Percentiles rank a stretch among this genome's conserved stretches.
These are phyloP conservation scores for Varecia variegata DNA, from an alignment of 2,797 vertebrate species.

Conservation along the genomic window DNA sequence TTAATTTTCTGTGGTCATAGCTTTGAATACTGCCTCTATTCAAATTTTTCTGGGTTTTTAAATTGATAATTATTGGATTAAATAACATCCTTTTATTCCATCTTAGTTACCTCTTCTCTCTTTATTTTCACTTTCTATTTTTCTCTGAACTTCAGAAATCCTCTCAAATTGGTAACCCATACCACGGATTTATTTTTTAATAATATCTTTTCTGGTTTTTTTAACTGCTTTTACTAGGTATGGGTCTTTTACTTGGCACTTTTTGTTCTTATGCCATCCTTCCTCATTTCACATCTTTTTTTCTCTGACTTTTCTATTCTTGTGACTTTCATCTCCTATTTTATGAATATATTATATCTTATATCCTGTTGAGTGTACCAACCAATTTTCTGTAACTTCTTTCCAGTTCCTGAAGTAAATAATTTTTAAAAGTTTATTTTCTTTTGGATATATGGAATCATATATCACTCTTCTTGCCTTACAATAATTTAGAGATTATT, in stretches of 20 bases:
- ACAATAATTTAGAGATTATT: neutral
- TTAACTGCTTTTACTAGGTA: neutral
- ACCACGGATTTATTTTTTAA: neutral
- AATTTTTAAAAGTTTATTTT: neutral
- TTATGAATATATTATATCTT: neutral
- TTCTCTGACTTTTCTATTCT: neutral
- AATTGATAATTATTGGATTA: neutral
- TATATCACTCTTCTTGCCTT: neutral
- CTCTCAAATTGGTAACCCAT: neutral
- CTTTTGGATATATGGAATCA: neutral
- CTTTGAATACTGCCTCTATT: neutral
- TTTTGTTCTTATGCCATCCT: neutral
- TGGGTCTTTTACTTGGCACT: neutral
- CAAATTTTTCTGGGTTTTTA: neutral
- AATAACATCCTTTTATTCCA: neutral
- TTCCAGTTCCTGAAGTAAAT: neutral
- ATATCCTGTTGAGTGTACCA: neutral
- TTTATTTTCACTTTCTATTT: constrained; percentile 9
- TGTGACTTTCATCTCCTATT: neutral
- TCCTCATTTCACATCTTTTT: neutral
- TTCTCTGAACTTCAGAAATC: neutral
- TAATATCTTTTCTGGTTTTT: neutral
- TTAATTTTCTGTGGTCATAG: neutral
- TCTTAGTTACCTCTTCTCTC: neutral
- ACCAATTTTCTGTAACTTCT: neutral